phyloP scores from a whole-genome alignment of 2,888 invertebrate genomes.

The Cheilosia scutellata region DNA sequence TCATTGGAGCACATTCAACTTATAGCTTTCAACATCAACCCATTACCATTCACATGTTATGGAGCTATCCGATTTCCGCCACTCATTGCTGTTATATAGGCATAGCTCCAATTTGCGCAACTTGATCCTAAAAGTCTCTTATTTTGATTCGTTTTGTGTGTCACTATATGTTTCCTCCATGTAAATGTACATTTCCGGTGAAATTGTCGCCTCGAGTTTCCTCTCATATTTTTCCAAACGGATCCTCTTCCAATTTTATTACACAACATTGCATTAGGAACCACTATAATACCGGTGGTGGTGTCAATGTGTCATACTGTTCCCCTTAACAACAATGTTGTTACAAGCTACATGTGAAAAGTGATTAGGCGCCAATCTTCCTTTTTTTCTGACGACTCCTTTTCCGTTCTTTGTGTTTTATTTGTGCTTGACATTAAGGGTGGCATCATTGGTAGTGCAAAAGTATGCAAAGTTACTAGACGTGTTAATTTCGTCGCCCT shows the following conservation, averaged over 20 bases:
- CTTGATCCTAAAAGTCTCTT: constrained; percentile 20
- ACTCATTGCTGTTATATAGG: neutral
- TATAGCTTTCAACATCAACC: too few relatives aligned
- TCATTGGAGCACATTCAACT: too few relatives aligned
- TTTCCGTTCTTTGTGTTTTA: constrained; percentile 29
- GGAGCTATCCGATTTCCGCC: constrained; percentile 4
- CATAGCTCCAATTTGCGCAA: constrained; percentile 24
- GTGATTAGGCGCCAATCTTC: constrained; percentile 68
- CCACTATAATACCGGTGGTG: neutral
- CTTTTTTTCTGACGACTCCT: constrained; percentile 25
- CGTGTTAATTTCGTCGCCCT: too few relatives aligned
- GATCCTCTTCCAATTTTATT: constrained; percentile 10
- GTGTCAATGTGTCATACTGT: constrained; percentile 1
- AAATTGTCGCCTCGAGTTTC: constrained; percentile 43
- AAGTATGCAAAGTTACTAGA: too few relatives aligned
- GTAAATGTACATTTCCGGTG: constrained; percentile 48
- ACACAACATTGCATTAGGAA: constrained; percentile 25
- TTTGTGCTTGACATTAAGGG: constrained; percentile 57
- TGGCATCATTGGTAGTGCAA: too few relatives aligned
- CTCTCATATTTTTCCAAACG: constrained; percentile 18
- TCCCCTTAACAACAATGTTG: neutral
- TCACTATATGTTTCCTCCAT: neutral
- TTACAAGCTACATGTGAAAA: constrained; percentile 49
- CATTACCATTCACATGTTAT: neutral
- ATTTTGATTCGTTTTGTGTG: neutral